Evolutionary conservation across 2,888 invertebrate species (phyloP).

Genomic region (Alentia gelatinosa): DNA sequence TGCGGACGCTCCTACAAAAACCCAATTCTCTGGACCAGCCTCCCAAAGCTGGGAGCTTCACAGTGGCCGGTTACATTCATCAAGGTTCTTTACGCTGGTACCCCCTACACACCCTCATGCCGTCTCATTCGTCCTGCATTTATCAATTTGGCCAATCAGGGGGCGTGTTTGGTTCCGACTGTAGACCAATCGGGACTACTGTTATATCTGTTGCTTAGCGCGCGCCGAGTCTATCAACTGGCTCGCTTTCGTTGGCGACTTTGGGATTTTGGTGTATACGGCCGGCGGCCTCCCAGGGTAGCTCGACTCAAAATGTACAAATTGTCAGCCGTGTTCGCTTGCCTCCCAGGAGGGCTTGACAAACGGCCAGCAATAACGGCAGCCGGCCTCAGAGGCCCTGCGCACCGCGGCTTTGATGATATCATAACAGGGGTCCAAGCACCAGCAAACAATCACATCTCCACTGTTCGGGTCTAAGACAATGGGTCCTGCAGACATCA

Average conservation of each 20-base stretch:
- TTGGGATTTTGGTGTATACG: background rate
- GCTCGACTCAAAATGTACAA: constrained; percentile 22
- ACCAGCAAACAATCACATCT: constrained; percentile 20
- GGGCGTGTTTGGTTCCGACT: constrained; percentile 10
- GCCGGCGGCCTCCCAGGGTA: background rate
- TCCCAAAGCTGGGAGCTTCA: background rate
- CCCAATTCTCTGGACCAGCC: constrained; percentile 19
- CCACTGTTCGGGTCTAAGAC: background rate
- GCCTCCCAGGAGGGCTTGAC: background rate
- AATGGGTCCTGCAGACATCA: background rate
- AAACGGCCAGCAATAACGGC: constrained; percentile 25
- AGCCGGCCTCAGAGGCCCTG: background rate
- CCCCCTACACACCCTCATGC: background rate
- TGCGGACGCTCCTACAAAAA: constrained; percentile 20
- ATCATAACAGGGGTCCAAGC: constrained; percentile 21
- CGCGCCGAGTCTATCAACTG: background rate
- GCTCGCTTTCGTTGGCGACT: background rate
- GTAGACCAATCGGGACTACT: constrained; percentile 14
- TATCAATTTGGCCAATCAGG: constrained; percentile 52
- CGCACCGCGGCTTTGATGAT: background rate
- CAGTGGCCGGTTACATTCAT: constrained; percentile 9
- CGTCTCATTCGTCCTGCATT: constrained; percentile 48
- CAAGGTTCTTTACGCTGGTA: background rate
- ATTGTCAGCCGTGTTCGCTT: background rate
- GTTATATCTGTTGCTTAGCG: constrained; percentile 14